Conservation (phyloP, 2,888 invertebrate genomes). For the Cheilosia impressa region DNA sequence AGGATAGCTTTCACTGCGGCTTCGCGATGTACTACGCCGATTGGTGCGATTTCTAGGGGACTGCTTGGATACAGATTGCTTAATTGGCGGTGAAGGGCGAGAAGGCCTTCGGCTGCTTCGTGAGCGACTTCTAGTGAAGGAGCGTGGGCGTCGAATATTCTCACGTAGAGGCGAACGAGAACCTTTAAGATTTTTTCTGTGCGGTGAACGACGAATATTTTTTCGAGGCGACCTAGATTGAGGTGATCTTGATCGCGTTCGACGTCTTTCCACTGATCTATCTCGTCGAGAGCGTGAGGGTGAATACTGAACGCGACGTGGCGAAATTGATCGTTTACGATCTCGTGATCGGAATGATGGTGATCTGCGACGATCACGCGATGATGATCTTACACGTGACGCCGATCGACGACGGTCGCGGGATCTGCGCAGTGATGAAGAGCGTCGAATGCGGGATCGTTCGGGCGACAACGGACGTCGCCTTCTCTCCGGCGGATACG, state of each 20-base stretch:
- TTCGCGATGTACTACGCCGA: constrained; percentile 38
- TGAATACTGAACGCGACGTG: constrained; percentile 30
- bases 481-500: constrained; percentile 22
- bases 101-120: constrained; percentile 46
- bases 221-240: constrained; percentile 49
- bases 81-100: constrained; percentile 1
- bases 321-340: constrained; percentile 60
- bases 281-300: constrained; percentile 36
- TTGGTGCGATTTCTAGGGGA: constrained; percentile 18
- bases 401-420: constrained; percentile 46
- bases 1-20: constrained; percentile 51
- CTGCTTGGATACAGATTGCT: constrained; percentile 1
- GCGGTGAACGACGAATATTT: constrained; percentile 48
- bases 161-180: constrained; percentile 62
- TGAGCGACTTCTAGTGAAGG: constrained; percentile 58
- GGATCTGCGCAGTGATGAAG: constrained; percentile 46
- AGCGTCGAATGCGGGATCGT: constrained; percentile 38
- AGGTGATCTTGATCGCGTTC: constrained; percentile 75
- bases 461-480: constrained; percentile 34
- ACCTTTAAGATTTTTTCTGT: constrained; percentile 57
- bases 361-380: constrained; percentile 56
- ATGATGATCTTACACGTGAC: constrained; percentile 47
- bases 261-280: constrained; percentile 77
- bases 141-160: constrained; percentile 43
- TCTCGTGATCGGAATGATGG: constrained; percentile 52